Conservation (phyloP, 2,797 vertebrate species). For the Okamejei kenojei region DNA sequence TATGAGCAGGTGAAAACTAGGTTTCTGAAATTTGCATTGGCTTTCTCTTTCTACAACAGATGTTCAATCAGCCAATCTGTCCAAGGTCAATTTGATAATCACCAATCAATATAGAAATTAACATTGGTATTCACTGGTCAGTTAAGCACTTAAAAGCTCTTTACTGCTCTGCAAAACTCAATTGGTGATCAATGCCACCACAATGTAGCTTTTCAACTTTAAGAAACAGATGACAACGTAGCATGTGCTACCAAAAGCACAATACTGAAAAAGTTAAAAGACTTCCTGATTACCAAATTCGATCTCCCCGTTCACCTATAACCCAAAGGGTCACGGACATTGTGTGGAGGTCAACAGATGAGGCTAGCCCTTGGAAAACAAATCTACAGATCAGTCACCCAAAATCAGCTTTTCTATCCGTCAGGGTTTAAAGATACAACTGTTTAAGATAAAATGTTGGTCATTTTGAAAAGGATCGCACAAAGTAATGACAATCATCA, state of each 20-base stretch:
- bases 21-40: conserved; percentile 1
- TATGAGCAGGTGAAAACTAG: conserved; percentile 20
- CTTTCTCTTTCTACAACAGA: conserved; percentile 30
- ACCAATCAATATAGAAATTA: conserved; percentile 38
- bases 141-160: conserved; percentile 31
- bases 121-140: conserved; percentile 31
- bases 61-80: conserved; percentile 35
- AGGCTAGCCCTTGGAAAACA: conserved; percentile 23
- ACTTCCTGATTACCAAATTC: conserved; percentile 56
- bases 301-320: conserved; percentile 62
- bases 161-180: conserved; percentile 23
- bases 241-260: conserved; percentile 19
- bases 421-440: neutral
- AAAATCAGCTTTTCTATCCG: conserved; percentile 1
- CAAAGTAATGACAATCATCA: neutral
- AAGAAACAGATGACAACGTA: conserved; percentile 24
- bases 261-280: conserved; percentile 44
- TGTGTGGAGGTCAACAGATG: conserved; percentile 50
- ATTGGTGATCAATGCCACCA: conserved; percentile 32
- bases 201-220: conserved; percentile 36
- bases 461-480: neutral
- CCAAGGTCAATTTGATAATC: conserved; percentile 37
- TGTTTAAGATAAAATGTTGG: neutral
- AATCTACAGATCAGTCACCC: conserved; percentile 7
- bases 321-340: conserved; percentile 54